These are phyloP conservation scores for Melanotus villosus DNA, from an alignment of 2,888 invertebrate genomes.

Conservation along the genomic window DNA sequence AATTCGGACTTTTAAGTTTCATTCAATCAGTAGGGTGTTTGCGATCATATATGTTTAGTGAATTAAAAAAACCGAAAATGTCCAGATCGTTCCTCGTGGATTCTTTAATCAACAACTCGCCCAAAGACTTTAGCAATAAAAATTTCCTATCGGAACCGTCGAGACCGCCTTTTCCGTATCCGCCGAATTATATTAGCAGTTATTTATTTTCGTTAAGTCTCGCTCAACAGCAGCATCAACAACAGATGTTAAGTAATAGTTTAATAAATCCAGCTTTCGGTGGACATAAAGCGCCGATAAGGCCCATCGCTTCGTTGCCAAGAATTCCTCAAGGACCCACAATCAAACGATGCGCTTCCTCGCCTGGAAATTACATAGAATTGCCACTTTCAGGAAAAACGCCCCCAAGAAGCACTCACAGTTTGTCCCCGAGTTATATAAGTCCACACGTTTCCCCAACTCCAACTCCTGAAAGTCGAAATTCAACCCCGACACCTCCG, in stretches of 20 bases:
- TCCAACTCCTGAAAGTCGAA: constrained; percentile 67
- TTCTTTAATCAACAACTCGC: constrained; percentile 80
- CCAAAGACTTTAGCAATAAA: constrained; percentile 68
- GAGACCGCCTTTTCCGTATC: constrained; percentile 75
- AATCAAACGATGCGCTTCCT: constrained; percentile 41
- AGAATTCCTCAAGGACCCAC: constrained; percentile 57
- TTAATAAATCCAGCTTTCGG: constrained; percentile 69
- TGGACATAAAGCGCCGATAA: constrained; percentile 59
- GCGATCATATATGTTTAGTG: constrained; percentile 34
- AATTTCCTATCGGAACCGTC: constrained; percentile 68
- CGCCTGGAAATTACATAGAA: constrained; percentile 34
- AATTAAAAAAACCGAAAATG: constrained; percentile 70
- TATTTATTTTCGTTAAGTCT: constrained; percentile 77
- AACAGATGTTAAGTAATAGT: constrained; percentile 48
- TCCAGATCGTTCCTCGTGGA: constrained; percentile 88
- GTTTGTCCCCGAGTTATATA: constrained; percentile 19
- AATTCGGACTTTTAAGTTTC: constrained; percentile 51
- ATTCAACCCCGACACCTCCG: constrained; percentile 72
- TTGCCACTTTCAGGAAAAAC: constrained; percentile 21
- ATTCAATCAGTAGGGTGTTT: constrained; percentile 50
- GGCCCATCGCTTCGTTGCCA: constrained; percentile 62
- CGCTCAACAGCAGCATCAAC: constrained; percentile 70
- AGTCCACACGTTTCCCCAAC: constrained; percentile 52
- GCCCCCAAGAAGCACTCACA: background rate
- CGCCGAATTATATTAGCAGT: constrained; percentile 76